A percentile compares a stretch with the other conserved stretches of the same genome.
Conservation (phyloP, 1,140 invertebrate species). For the Neodiprion lecontei region DNA sequence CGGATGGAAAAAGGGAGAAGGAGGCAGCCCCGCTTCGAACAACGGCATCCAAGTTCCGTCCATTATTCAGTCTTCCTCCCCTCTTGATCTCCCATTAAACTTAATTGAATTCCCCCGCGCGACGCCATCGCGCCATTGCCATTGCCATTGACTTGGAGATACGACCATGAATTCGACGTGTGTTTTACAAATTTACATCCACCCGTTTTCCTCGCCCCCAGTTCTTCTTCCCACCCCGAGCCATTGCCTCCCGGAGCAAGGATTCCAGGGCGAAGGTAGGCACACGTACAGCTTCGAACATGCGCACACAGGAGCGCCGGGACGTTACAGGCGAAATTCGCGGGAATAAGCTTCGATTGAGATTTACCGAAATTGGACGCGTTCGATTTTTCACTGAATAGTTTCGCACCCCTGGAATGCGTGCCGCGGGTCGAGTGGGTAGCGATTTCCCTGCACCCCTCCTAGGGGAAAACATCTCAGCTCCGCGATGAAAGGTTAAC, state of each 20-base stretch:
- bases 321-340: background rate
- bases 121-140: constrained; percentile 17
- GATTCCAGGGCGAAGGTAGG: background rate
- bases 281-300: background rate
- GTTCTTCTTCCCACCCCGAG: background rate
- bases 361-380: constrained; percentile 8
- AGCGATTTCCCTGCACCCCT: no score
- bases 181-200: constrained; percentile 17
- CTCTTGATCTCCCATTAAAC: constrained; percentile 30
- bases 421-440: no score
- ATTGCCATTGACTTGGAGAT: constrained; percentile 16
- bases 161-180: constrained; percentile 16
- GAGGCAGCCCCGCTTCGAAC: background rate
- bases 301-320: background rate
- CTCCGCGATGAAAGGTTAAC: no score
- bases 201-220: background rate
- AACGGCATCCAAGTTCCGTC: constrained; percentile 17
- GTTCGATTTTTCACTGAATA: constrained; percentile 6
- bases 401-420: background rate
- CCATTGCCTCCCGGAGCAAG: background rate
- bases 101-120: constrained; percentile 28
- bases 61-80: constrained; percentile 26
- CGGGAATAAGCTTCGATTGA: constrained; percentile 1
- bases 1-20: constrained; percentile 15
- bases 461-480: no score